Conservation (phyloP, 2,888 invertebrate species). For the Beris morrisii region DNA sequence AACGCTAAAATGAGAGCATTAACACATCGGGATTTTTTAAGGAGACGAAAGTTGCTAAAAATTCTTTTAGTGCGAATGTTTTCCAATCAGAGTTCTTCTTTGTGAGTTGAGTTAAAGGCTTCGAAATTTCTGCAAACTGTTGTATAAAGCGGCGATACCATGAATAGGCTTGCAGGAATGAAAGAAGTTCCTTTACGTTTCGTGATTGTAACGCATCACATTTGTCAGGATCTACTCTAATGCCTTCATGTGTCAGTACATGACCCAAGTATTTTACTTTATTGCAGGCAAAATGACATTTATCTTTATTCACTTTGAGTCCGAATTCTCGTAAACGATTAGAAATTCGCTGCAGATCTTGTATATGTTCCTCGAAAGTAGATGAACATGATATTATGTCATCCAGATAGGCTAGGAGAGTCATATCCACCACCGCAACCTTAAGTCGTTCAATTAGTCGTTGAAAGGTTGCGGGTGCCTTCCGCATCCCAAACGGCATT, state of each 20-base stretch:
- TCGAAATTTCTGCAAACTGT: constrained; percentile 44
- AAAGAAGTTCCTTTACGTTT: constrained; percentile 42
- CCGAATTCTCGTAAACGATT: constrained; percentile 40
- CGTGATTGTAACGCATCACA: constrained; percentile 42
- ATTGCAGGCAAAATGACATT: constrained; percentile 38
- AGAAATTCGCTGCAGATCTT: constrained; percentile 44
- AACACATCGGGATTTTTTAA: too few species aligned
- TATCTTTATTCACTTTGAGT: constrained; percentile 43
- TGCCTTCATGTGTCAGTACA: constrained; percentile 44
- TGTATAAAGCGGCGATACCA: constrained; percentile 47
- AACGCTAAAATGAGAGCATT: too few species aligned
- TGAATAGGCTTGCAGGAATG: constrained; percentile 44
- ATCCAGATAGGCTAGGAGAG: not conserved
- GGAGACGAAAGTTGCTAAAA: too few species aligned
- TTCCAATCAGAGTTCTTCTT: constrained; percentile 41
- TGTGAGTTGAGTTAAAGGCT: constrained; percentile 44
- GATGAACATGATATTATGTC: constrained; percentile 8
- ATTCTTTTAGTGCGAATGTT: too few species aligned
- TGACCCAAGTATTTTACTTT: constrained; percentile 46
- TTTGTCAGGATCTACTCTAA: constrained; percentile 45
- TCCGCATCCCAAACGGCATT: not conserved
- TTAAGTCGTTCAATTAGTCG: constrained; percentile 5
- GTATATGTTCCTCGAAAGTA: constrained; percentile 42
- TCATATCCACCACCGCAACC: constrained; percentile 32
- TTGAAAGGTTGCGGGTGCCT: not conserved